Percentiles rank a stretch among this genome's conserved stretches.
These are phyloP conservation scores for Rotaria macrura DNA, from an alignment of 2,888 invertebrate genomes.

Conservation along the genomic window DNA sequence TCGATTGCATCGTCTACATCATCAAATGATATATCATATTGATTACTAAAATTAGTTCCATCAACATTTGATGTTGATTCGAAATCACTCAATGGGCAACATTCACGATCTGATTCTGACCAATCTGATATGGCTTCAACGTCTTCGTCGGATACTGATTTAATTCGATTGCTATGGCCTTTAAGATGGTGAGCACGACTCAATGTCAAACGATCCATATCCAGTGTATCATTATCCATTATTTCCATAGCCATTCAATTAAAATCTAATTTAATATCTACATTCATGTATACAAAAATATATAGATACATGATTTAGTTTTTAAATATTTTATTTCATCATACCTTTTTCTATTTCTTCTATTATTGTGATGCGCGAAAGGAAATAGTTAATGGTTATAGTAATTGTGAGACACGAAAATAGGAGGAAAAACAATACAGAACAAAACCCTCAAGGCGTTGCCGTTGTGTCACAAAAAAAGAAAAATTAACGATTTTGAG, in stretches of 20 bases:
- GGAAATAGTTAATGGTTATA: not conserved
- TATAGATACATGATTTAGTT: not conserved
- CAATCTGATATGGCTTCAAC: not conserved
- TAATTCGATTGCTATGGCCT: not conserved
- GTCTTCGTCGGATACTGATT: not conserved
- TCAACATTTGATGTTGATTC: not conserved
- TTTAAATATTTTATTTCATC: not conserved
- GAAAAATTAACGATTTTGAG: not conserved
- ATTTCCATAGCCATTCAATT: not conserved
- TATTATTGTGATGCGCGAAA: not conserved
- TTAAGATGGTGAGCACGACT: constrained; percentile 1
- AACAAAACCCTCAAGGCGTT: not conserved
- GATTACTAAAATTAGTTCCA: not conserved
- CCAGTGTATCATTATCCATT: not conserved
- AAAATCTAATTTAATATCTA: not conserved
- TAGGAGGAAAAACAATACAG: not conserved
- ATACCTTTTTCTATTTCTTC: not conserved
- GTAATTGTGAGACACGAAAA: no score
- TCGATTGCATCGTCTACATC: not conserved
- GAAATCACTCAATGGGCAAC: not conserved
- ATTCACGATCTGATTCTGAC: constrained; percentile 9
- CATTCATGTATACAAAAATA: no score
- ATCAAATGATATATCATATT: not conserved
- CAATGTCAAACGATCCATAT: not conserved
- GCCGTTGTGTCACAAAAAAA: not conserved